Conservation (phyloP, 2,113 vertebrate species). For the Zosterops japonicus region DNA sequence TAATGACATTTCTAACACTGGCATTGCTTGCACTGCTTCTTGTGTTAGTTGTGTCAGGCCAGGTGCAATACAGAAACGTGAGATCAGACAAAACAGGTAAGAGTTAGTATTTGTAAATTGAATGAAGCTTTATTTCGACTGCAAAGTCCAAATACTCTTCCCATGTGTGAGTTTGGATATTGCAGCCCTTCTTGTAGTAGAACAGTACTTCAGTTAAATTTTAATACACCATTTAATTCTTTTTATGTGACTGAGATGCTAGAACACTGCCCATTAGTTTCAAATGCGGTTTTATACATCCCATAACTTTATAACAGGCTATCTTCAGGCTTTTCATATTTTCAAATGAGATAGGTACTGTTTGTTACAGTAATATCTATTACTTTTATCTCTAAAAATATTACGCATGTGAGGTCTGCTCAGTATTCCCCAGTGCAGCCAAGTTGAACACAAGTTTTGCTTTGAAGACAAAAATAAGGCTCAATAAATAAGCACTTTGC, state of each 20-base stretch:
- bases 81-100: constrained; percentile 47
- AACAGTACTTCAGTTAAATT: background rate
- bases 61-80: constrained; percentile 61
- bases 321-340: background rate
- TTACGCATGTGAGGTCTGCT: background rate
- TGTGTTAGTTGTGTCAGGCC: constrained; percentile 65
- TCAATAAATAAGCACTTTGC: background rate
- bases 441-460: background rate
- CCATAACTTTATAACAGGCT: background rate
- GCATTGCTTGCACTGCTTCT: constrained; percentile 58
- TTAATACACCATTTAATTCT: background rate
- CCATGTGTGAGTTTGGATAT: background rate
- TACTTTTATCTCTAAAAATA: background rate
- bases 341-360: background rate
- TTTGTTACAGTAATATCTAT: background rate
- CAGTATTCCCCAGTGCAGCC: background rate
- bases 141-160: background rate
- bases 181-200: background rate
- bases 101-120: background rate
- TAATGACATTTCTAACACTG: constrained; percentile 37
- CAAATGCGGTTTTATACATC: background rate
- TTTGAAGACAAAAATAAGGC: background rate
- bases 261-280: background rate
- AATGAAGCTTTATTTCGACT: background rate
- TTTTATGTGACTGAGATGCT: background rate